Percentiles rank a stretch among this genome's conserved stretches.
Evolutionary conservation across 2,113 vertebrate genomes (phyloP).

Genomic region (Centropus unirufus): DNA sequence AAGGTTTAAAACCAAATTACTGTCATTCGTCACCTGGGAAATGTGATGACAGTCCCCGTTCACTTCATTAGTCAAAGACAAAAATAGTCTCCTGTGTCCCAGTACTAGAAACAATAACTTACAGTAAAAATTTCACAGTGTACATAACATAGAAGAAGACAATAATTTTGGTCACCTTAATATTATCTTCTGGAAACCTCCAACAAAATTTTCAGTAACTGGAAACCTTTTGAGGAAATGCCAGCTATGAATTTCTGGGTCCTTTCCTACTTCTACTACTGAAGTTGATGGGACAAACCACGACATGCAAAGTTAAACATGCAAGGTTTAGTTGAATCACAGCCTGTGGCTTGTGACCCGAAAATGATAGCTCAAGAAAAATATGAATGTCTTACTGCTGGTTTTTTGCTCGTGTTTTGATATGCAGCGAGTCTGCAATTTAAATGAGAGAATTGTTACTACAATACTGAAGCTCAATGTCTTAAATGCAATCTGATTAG

Average conservation of each 20-base stretch:
- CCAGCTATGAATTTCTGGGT: background rate
- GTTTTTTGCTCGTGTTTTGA: background rate
- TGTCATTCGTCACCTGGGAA: background rate
- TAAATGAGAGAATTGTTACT: background rate
- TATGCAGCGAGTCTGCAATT: background rate
- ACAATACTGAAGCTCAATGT: background rate
- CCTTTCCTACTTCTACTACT: background rate
- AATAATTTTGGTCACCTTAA: background rate
- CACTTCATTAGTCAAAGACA: background rate
- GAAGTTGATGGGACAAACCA: background rate
- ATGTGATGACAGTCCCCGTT: background rate
- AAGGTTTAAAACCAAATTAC: background rate
- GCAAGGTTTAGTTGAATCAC: background rate
- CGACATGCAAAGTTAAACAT: background rate
- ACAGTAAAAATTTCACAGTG: background rate
- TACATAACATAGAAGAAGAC: background rate
- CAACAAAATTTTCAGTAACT: background rate
- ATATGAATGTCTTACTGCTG: background rate
- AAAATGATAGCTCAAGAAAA: background rate
- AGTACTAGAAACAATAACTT: background rate
- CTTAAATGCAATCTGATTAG: background rate
- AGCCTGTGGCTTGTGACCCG: background rate
- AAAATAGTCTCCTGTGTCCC: background rate
- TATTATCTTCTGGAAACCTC: background rate
- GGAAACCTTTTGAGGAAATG: background rate